phyloP scores from a whole-genome alignment of 2,797 vertebrate genomes.

The Macropodus opercularis region DNA sequence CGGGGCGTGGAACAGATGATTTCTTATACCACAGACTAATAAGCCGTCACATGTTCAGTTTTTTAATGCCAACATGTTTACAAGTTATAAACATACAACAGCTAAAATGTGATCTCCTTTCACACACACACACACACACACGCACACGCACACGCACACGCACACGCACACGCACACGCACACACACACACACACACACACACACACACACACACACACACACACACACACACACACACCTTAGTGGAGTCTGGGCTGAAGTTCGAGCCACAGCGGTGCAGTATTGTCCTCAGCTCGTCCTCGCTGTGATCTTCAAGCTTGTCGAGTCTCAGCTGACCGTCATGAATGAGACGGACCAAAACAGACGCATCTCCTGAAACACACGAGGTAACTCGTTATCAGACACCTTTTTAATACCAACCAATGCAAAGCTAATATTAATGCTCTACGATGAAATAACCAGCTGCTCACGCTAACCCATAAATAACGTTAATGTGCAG shows the following conservation, averaged over 20 bases:
- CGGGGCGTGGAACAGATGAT: not conserved
- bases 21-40: not conserved
- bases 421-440: not conserved
- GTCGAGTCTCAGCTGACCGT: conserved; percentile 87
- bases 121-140: conserved; percentile 8
- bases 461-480: not conserved
- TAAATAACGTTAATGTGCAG: not conserved
- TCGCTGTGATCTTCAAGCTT: conserved; percentile 85
- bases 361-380: conserved; percentile 86
- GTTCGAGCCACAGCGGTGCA: conserved; percentile 82
- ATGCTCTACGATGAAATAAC: not conserved
- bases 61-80: not conserved
- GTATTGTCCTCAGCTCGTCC: conserved; percentile 84
- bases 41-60: not conserved
- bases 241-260: conserved; percentile 79
- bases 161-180: conserved; percentile 69
- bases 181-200: conserved; percentile 71
- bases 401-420: not conserved
- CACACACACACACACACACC: conserved; percentile 72
- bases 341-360: conserved; percentile 90
- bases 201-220: no score
- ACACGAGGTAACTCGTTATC: not conserved
- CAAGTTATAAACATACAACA: not conserved
- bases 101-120: not conserved
- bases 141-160: conserved; percentile 69